Evolutionary conservation across 1,140 invertebrate species (phyloP), one percentile per base, ranked within the genome.

Genomic region (Hyposmocoma kahamanoa): DNA sequence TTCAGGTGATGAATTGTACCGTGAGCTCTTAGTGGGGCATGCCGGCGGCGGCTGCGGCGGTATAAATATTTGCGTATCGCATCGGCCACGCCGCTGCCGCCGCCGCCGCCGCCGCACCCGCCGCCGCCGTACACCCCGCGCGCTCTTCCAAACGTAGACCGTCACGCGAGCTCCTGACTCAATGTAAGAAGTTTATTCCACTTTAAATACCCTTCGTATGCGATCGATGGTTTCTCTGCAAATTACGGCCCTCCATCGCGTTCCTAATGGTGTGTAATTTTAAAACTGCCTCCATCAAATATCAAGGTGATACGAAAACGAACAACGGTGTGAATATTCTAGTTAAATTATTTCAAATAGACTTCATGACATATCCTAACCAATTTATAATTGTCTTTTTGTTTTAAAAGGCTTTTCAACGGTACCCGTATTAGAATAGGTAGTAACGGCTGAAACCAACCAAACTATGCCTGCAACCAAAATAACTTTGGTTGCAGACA

Each of bases 1-100:
- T 84, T 80, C 66, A 78, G 61, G 60, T 62, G 62, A 76, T 78
- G 68, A 72, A 65, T 80, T 69, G 66, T 66, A 56, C 70, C 54
- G 42, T 26, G 50, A 51, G 53, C n/a, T n/a, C n/a, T n/a, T n/a
- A n/a, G n/a, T n/a, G n/a, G n/a, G n/a, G n/a, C n/a, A n/a, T n/a
- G n/a, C n/a, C 20, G 38, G 3, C 38, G 10, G n/a, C 24, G 5
- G 5, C 5, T 5, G 24, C 8, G 59, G 43, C 58, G 62, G 59
- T 69, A 75, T 72, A 72, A 72, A 79, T 71, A 74, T 76, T 72
- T 73, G 59, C 67, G 67, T 72, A 72, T 73, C 63, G 62, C 67
- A 59, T 55, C 46, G 55, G 38, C 48, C n/a, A n/a, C n/a, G n/a
- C n/a, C 48, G 46, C 24, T 46, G 46, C 28, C 52, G 52, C 41